Evolutionary conservation across 2,113 vertebrate species (phyloP).

Genomic region (Anser cygnoides): DNA sequence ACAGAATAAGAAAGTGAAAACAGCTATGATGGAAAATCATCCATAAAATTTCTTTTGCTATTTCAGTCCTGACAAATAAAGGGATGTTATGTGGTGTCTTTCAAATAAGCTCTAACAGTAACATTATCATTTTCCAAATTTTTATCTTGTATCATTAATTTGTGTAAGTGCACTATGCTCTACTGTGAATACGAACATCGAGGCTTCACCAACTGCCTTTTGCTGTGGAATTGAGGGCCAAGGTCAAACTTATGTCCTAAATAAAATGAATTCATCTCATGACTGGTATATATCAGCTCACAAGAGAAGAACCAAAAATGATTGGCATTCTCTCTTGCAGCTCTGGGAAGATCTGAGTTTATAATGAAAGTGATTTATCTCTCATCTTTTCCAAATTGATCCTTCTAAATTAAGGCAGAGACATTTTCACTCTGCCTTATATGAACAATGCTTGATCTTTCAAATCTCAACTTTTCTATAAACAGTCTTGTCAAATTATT

Average conservation of each 20-base stretch:
- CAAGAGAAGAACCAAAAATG: slow-evolving; percentile 34
- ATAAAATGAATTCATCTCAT: slow-evolving; percentile 59
- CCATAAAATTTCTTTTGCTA: not conserved
- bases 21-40: not conserved
- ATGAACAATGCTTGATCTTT: slow-evolving; percentile 50
- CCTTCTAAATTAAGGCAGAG: slow-evolving; percentile 63
- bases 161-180: not conserved
- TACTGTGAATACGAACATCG: not conserved
- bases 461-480: slow-evolving; percentile 39
- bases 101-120: not conserved
- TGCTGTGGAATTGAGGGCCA: slow-evolving; percentile 43
- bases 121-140: not conserved
- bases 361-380: slow-evolving; percentile 66
- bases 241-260: slow-evolving; percentile 52
- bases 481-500: slow-evolving; percentile 32
- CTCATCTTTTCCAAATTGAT: slow-evolving; percentile 60
- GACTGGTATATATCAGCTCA: slow-evolving; percentile 49
- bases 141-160: not conserved
- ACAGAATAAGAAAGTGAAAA: not conserved
- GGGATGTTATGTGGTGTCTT: not conserved
- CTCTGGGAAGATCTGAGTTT: slow-evolving; percentile 28
- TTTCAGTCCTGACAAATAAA: slow-evolving; percentile 13
- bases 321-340: slow-evolving; percentile 40
- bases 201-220: not conserved
- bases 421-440: slow-evolving; percentile 45